Conservation (phyloP, 2,888 invertebrate genomes). For the Eilema griseolum region DNA sequence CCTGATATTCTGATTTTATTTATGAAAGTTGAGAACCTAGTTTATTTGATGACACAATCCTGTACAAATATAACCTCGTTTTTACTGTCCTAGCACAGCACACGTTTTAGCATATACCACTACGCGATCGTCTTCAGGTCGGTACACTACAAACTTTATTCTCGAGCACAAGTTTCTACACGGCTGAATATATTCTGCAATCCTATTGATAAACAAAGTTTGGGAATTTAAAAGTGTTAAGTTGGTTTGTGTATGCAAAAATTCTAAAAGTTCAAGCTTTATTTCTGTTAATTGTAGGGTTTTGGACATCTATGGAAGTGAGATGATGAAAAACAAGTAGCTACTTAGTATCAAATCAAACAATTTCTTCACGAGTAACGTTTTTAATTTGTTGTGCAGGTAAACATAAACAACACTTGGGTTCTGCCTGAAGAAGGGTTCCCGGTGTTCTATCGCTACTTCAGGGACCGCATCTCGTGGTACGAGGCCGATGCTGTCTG, state of each 20-base stretch:
- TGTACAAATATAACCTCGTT: constrained; percentile 47
- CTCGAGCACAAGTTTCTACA: constrained; percentile 31
- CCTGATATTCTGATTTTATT: constrained; percentile 25
- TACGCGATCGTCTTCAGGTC: constrained; percentile 30
- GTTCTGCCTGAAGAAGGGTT: constrained; percentile 93
- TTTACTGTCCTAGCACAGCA: constrained; percentile 24
- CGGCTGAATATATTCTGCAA: constrained; percentile 22
- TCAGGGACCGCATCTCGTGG: constrained; percentile 94
- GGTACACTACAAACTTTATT: constrained; percentile 40
- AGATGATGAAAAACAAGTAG: too few relatives aligned
- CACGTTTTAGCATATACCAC: constrained; percentile 41
- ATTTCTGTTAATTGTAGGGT: too few relatives aligned
- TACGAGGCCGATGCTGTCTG: constrained; percentile 94
- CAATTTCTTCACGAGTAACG: neutral
- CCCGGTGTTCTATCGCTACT: constrained; percentile 94
- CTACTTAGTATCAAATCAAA: neutral
- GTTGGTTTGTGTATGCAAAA: too few relatives aligned
- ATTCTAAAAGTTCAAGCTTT: too few relatives aligned
- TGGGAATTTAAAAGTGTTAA: neutral
- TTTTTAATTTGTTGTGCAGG: constrained; percentile 79
- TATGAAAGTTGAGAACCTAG: constrained; percentile 30
- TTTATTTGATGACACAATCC: constrained; percentile 52
- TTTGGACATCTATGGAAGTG: too few relatives aligned
- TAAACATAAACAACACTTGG: constrained; percentile 94
- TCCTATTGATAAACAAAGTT: constrained; percentile 36